Evolutionary conservation across 2,888 invertebrate genomes (phyloP).

Genomic region (Leptopilina myrica): DNA sequence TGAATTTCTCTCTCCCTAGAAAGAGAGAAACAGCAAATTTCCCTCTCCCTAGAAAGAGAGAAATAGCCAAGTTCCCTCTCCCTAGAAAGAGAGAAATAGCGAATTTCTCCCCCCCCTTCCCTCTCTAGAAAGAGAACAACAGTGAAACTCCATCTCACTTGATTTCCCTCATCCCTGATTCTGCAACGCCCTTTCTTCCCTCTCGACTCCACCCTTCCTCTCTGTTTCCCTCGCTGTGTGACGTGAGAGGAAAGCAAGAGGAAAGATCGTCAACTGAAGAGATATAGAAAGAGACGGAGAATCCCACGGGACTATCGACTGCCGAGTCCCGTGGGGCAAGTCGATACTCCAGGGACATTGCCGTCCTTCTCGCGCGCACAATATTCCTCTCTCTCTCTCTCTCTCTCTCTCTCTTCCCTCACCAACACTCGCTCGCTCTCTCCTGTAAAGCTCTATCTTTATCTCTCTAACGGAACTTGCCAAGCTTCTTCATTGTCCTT

Average conservation of each 20-base stretch:
- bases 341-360: constrained; percentile 76
- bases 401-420: constrained; percentile 53
- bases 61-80: not conserved
- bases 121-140: not conserved
- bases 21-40: not conserved
- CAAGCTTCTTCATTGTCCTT: constrained; percentile 65
- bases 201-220: constrained; percentile 38
- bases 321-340: constrained; percentile 75
- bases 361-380: constrained; percentile 55
- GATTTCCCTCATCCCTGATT: constrained; percentile 14
- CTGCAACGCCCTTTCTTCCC: constrained; percentile 39
- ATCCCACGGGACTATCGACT: constrained; percentile 77
- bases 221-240: not conserved
- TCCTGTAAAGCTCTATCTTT: constrained; percentile 9
- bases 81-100: too few species aligned
- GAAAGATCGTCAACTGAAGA: constrained; percentile 56
- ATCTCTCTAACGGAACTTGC: constrained; percentile 46
- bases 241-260: constrained; percentile 52
- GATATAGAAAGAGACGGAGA: constrained; percentile 67
- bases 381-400: constrained; percentile 49
- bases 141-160: not conserved
- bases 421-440: constrained; percentile 54
- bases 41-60: too few species aligned
- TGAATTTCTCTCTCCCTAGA: too few species aligned
- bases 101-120: not conserved